Base-by-base conservation (phyloP, 1,140 invertebrate species). In the Dendroctonus ponderosae region DNA sequence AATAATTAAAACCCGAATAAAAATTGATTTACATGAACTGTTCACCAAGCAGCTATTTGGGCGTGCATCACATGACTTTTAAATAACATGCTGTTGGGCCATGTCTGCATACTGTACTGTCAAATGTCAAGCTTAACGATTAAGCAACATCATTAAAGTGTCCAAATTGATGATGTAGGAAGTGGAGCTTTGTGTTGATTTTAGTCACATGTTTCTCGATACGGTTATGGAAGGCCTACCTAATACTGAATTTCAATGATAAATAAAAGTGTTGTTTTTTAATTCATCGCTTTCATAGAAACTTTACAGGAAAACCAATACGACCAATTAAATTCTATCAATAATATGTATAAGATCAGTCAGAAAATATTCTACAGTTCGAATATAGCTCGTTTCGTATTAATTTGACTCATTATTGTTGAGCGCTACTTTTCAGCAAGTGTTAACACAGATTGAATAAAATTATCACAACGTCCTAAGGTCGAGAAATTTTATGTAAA, bases 1-100 rank as follows among this genome's bases (percentile, higher is more conserved):
- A 48, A 48, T 48, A 48, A 48, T 48, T 48, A n/a, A 48, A 48
- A 48, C 14, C 46, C 5, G 46, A 48, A 14, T 11, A 48, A 48
- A 48, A 48, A 48, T 48, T 48, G 46, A 48, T 48, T 48, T 48
- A 11, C 14, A 48, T 14, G 46, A n/a, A 14, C 11, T 5, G 14
- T 14, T n/a, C 11, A 14, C 11, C 46, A 48, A 14, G 0, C 11
- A 11, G 46, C 14, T 14, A 14, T n/a, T 48, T 48, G 46, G 14
- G 14, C 46, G 14, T n/a, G 11, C 26, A 26, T 48, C 11, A 11
- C 46, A 48, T 48, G 11, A 48, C 46, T 14, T 11, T 8, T 48
- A 48, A 11, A 14, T 48, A 14, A 48, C 14, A 11, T 5, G 46
- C 46, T 14, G 11, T 48, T 46, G 12, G 43, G 43, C 8, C 4